These are phyloP conservation scores for Fulmarus glacialis DNA, from an alignment of 2,113 vertebrate genomes.

Conservation along the genomic window DNA sequence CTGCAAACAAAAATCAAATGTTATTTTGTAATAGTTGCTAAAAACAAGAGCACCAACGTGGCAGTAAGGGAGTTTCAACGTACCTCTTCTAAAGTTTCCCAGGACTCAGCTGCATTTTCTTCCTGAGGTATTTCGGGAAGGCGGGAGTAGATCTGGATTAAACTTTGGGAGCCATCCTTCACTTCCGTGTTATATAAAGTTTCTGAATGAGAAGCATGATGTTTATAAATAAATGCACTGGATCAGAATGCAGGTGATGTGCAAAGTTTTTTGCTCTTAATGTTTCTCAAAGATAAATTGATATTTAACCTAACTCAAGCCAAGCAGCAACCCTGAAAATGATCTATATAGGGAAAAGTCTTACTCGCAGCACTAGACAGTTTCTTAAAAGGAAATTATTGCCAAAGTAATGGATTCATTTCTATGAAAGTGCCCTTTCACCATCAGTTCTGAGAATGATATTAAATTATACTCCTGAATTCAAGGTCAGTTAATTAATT, in stretches of 20 bases:
- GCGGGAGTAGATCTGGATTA: slow-evolving; percentile 75
- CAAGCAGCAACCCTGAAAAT: background rate
- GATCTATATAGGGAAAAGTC: background rate
- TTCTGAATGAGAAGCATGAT: slow-evolving; percentile 55
- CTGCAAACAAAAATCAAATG: slow-evolving; percentile 71
- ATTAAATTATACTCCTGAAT: background rate
- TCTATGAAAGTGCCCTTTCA: background rate
- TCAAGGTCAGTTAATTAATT: background rate
- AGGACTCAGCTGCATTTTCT: slow-evolving; percentile 91
- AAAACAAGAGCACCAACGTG: background rate
- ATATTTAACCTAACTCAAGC: background rate
- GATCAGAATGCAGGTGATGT: background rate
- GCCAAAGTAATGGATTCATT: background rate
- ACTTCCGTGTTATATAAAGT: background rate
- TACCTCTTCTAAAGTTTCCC: slow-evolving; percentile 91
- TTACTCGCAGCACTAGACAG: background rate
- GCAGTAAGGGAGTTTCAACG: background rate
- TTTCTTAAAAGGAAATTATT: background rate
- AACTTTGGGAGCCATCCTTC: slow-evolving; percentile 50
- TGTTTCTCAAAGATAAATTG: background rate
- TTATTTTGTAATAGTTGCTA: background rate
- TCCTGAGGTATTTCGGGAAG: slow-evolving; percentile 89
- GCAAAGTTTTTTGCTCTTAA: background rate
- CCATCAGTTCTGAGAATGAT: background rate
- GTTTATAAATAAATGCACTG: background rate